Evolutionary conservation across 2,888 invertebrate species (phyloP).

Genomic region (Parasteatoda lunata): DNA sequence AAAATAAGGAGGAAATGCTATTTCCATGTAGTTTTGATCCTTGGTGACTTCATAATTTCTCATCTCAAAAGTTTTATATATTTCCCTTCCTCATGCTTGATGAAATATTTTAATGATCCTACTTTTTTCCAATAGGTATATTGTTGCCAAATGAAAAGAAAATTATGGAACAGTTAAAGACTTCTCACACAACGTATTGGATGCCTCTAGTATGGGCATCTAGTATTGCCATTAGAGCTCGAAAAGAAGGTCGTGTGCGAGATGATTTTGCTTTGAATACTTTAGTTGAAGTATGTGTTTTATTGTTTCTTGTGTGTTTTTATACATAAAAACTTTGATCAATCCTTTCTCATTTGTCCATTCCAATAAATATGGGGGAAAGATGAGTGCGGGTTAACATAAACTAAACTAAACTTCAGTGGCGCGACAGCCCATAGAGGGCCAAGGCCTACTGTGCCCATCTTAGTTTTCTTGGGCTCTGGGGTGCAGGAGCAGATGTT

Average conservation of each 20-base stretch:
- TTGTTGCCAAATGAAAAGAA: slow-evolving; percentile 86
- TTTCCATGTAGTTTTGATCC: too few relatives aligned
- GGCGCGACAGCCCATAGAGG: too few relatives aligned
- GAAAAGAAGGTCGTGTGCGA: slow-evolving; percentile 75
- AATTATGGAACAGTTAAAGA: slow-evolving; percentile 85
- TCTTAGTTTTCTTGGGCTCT: too few relatives aligned
- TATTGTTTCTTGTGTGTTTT: background rate
- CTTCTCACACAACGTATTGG: slow-evolving; percentile 77
- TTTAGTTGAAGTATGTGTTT: slow-evolving; percentile 72
- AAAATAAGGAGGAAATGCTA: too few relatives aligned
- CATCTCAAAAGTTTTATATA: too few relatives aligned
- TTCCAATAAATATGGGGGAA: background rate
- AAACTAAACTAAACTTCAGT: too few relatives aligned
- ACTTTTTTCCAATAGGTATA: slow-evolving; percentile 78
- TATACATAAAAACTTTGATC: background rate
- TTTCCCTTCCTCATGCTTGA: too few relatives aligned
- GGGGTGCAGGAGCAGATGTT: too few relatives aligned
- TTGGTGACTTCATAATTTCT: too few relatives aligned
- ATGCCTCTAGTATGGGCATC: slow-evolving; percentile 77
- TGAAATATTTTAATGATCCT: too few relatives aligned
- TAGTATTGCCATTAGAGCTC: slow-evolving; percentile 74
- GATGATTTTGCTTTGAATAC: slow-evolving; percentile 85
- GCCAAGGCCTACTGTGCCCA: too few relatives aligned
- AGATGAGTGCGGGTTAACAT: background rate
- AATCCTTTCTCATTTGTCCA: background rate